A percentile compares a stretch with the other conserved stretches of the same genome.
Conservation (phyloP, 2,113 vertebrate genomes). For the Butorides virescens region DNA sequence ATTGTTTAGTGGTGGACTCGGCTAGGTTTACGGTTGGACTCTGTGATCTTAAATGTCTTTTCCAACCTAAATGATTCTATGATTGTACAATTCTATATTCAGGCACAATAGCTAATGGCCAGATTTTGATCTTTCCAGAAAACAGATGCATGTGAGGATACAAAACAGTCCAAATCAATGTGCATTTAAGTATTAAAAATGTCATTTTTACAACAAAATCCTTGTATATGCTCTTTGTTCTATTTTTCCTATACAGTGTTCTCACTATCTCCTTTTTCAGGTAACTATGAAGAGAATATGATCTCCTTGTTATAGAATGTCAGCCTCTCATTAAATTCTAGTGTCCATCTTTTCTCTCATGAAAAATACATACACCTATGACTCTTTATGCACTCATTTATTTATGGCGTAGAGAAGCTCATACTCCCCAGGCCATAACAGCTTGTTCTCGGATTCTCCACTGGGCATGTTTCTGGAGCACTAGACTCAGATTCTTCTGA, state of each 20-base stretch:
- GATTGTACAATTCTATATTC: not conserved
- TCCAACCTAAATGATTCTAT: too few species aligned
- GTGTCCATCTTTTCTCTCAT: conserved; percentile 7
- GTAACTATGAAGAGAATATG: not conserved
- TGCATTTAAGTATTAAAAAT: not conserved
- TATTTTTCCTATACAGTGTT: not conserved
- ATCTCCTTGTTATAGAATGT: not conserved
- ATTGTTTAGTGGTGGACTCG: too few species aligned
- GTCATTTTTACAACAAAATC: not conserved
- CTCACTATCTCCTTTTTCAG: not conserved
- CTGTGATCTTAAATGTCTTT: too few species aligned
- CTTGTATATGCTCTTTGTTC: not conserved
- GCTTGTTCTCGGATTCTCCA: not conserved
- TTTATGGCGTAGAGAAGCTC: not conserved
- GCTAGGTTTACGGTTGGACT: too few species aligned
- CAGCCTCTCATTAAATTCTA: not conserved
- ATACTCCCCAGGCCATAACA: not conserved
- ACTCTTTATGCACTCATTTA: not conserved
- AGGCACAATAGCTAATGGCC: not conserved
- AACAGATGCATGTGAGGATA: not conserved
- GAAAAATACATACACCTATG: not conserved
- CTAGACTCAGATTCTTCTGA: not conserved
- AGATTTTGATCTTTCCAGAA: not conserved
- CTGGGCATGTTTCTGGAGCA: not conserved
- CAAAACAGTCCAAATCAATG: not conserved